Base-by-base conservation (phyloP, 2,888 invertebrate genomes). In the Anagyrus pseudococci region DNA sequence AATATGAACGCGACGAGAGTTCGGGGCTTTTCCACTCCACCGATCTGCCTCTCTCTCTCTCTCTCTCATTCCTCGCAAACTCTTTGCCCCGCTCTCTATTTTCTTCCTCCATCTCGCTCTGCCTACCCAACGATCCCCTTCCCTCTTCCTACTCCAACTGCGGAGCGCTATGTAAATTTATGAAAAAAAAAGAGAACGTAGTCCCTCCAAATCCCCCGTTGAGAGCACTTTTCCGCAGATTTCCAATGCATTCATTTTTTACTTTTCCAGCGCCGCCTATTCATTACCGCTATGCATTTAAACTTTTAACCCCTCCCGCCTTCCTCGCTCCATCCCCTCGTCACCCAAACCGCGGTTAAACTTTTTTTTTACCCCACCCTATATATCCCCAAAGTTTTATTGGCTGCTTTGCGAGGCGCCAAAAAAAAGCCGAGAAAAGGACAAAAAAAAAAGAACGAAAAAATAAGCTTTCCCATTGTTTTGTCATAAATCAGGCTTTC, bases 1-100 rank as follows among this genome's bases (percentile, higher is more conserved):
- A 76, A 67, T 67, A 62, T 68, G 68, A 70, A 70, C 70, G 69
- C 43, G 29, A 1, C 20, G 41, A 29, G 67, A 71, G 67, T 69
- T 64, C 69, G 67, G 68, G 69, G 70, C 10, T 43, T n/a, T n/a
- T n/a, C n/a, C n/a, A n/a, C n/a, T n/a, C n/a, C n/a, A n/a, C n/a
- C n/a, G n/a, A n/a, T n/a, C n/a, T n/a, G n/a, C n/a, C n/a, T n/a
- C n/a, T n/a, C n/a, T n/a, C n/a, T n/a, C n/a, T n/a, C n/a, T n/a
- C n/a, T n/a, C n/a, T n/a, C n/a, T n/a, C n/a, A n/a, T n/a, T n/a
- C n/a, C n/a, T n/a, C n/a, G n/a, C n/a, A n/a, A n/a, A n/a, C n/a
- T n/a, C n/a, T n/a, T n/a, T n/a, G n/a, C n/a, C n/a, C n/a, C n/a
- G n/a, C n/a, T n/a, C n/a, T n/a, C n/a, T n/a, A n/a, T n/a, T n/a